These are phyloP conservation scores for Schizaphis graminum DNA, from an alignment of 2,888 invertebrate species.

Conservation along the genomic window DNA sequence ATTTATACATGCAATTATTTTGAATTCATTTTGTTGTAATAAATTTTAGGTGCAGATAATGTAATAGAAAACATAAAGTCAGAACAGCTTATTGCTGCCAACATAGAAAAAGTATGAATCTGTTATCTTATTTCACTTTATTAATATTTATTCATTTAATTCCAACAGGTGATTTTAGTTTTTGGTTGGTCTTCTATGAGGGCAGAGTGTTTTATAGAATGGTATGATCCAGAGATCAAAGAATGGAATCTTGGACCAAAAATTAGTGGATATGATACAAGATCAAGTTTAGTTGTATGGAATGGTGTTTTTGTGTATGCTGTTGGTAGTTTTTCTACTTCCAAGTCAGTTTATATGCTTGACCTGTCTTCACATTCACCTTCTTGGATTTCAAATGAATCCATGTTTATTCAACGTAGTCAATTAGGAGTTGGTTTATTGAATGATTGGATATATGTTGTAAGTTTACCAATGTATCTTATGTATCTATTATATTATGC, in stretches of 20 bases:
- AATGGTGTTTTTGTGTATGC: conserved; percentile 84
- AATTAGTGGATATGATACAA: conserved; percentile 81
- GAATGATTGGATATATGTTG: conserved; percentile 89
- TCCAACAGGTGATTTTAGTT: conserved; percentile 79
- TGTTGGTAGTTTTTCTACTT: conserved; percentile 94
- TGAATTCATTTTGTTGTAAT: background rate
- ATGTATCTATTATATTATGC: background rate
- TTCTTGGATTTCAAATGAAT: conserved; percentile 86
- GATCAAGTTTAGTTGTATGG: conserved; percentile 82
- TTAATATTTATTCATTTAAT: background rate
- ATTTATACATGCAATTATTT: background rate
- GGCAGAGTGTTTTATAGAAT: conserved; percentile 85
- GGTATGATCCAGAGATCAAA: conserved; percentile 87
- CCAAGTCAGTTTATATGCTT: conserved; percentile 94
- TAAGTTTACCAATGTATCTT: conserved; percentile 70
- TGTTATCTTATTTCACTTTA: background rate
- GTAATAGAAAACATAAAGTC: conserved; percentile 94
- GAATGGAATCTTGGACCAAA: conserved; percentile 89
- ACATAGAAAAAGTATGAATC: conserved; percentile 70
- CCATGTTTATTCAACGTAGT: conserved; percentile 91
- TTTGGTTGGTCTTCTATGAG: conserved; percentile 91
- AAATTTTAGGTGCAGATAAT: conserved; percentile 79
- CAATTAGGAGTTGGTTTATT: conserved; percentile 96
- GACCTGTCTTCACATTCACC: conserved; percentile 81
- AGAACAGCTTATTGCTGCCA: conserved; percentile 79